These are phyloP conservation scores for Willowsia nigromaculata DNA, from an alignment of 2,888 invertebrate genomes.

Conservation along the genomic window DNA sequence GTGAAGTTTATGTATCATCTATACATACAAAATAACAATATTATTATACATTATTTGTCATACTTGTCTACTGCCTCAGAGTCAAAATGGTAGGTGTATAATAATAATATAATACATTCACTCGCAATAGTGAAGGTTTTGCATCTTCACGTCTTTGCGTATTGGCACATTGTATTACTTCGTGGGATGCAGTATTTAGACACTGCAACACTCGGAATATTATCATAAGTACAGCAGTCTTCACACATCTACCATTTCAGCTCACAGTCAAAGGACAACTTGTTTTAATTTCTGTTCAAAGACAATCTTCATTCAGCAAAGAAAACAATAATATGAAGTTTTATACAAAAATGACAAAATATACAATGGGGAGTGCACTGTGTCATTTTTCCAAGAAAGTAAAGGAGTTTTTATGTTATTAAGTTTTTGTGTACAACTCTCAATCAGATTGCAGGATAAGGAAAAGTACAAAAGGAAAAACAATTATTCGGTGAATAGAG, in stretches of 20 bases:
- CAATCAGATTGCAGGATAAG: conserved; percentile 22
- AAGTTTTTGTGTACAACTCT: neutral
- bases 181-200: neutral
- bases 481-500: conserved; percentile 9
- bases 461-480: neutral
- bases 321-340: neutral
- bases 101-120: neutral
- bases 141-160: neutral
- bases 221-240: neutral
- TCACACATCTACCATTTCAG: neutral
- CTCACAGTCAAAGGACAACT: neutral
- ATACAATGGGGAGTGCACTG: neutral
- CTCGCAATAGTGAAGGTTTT: neutral
- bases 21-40: conserved; percentile 1
- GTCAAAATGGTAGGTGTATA: conserved; percentile 21
- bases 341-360: neutral
- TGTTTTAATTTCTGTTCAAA: neutral
- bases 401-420: neutral
- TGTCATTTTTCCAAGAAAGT: neutral
- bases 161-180: conserved; percentile 7
- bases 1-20: conserved; percentile 16
- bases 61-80: neutral
- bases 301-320: neutral
- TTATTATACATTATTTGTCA: neutral
- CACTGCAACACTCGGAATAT: neutral